Conservation (phyloP, 2,797 vertebrate genomes). For the Aplochiton taeniatus region DNA sequence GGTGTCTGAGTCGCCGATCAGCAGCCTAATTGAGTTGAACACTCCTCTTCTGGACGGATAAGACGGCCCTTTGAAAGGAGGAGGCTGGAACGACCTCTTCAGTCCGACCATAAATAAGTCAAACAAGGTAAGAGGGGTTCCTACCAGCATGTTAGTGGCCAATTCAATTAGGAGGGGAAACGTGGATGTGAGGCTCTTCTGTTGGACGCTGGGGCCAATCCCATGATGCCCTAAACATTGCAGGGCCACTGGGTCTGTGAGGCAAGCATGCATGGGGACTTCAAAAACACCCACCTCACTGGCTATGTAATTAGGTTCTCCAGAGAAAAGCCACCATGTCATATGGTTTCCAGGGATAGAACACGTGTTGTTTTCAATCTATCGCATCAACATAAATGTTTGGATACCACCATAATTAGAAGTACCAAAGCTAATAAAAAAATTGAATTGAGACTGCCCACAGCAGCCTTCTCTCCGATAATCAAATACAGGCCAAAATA, state of each 20-base stretch:
- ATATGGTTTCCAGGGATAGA: constrained; percentile 21
- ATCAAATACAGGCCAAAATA: background rate
- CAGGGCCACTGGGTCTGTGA: background rate
- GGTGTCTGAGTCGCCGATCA: constrained; percentile 81
- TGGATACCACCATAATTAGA: background rate
- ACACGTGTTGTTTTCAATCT: background rate
- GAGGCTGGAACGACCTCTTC: constrained; percentile 83
- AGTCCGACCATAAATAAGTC: constrained; percentile 86
- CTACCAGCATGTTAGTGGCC: constrained; percentile 77
- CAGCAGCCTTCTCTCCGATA: background rate
- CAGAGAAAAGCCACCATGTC: constrained; percentile 28
- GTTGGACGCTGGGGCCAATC: constrained; percentile 56
- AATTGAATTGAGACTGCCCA: background rate
- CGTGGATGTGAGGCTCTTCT: constrained; percentile 56
- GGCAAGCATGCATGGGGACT: constrained; percentile 33
- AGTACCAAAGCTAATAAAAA: background rate
- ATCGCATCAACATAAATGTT: background rate
- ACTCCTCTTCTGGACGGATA: constrained; percentile 79
- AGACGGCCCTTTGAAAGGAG: constrained; percentile 74
- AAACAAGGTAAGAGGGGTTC: constrained; percentile 80
- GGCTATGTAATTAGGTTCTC: constrained; percentile 20
- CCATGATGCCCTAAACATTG: constrained; percentile 37
- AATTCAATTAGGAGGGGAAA: constrained; percentile 79
- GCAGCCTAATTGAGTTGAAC: constrained; percentile 82
- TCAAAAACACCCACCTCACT: constrained; percentile 26